Evolutionary conservation across 2,113 vertebrate genomes (phyloP), one percentile per base, ranked within the genome.

Genomic region (Rana temporaria): DNA sequence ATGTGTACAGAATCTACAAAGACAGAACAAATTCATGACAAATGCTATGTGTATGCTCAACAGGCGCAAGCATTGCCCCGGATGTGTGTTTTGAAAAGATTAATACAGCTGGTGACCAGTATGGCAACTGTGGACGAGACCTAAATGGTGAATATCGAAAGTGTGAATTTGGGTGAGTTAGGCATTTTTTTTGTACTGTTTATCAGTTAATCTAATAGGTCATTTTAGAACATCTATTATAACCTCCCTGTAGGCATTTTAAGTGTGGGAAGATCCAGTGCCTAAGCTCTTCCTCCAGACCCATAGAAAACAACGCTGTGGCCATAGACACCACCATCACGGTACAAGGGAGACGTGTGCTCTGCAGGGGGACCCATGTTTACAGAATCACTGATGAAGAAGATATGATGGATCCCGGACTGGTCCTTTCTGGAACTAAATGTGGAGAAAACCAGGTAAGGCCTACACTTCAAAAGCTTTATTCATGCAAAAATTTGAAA

Each of bases 231-330:
- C 2, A 20, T 55, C n/a, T 18, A 55, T 57, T 19, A 11, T 55
- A 19, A 32, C n/a, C 84, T 72, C 82, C 72, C 68, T 76, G 0
- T 85, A 99, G 98, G 71, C 93, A 99, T 85, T 94, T 95, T 53
- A 96, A 94, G 86, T 99, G 98, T 77, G 98, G 98, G 56, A 99
- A 99, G 90, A 98, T 99, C 88, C 98, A 99, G 90, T 99, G 98
- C 85, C 91, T 92, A 84, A 94, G 94, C 22, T 87, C 93, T 0
- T 93, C 95, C 53, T 78, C 85, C 34, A 96, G 95, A 34, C 96
- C 98, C 20, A 86, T 97, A 70, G 95, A 95, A 86, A 90, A 92
- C 88, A 98, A 95, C 0, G 96, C 97, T 0, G 98, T 99, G 6
- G 17, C 94, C 22, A 99, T 99, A 4, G 95, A 98, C 84, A 99